Conservation (phyloP, 2,797 vertebrate genomes). For the Dromococcyx pavoninus region DNA sequence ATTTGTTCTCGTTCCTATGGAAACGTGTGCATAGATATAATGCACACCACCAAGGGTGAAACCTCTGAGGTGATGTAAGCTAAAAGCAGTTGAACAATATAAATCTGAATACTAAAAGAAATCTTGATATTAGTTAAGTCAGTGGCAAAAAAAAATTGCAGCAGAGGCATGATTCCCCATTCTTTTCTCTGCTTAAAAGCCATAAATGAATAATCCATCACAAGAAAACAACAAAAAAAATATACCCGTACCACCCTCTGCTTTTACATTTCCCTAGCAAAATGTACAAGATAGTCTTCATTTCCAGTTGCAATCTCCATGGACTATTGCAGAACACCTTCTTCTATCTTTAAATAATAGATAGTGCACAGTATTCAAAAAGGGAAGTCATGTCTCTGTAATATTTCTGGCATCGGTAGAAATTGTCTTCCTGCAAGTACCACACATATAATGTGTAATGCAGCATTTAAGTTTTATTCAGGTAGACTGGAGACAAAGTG, state of each 20-base stretch:
- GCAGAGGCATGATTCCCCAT: accelerated
- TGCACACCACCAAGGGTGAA: not conserved
- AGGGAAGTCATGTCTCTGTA: not conserved
- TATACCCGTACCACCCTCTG: not conserved
- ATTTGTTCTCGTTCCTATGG: not conserved
- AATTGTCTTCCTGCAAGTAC: not conserved
- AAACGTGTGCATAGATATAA: not conserved
- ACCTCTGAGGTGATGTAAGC: not conserved
- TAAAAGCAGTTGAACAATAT: not conserved
- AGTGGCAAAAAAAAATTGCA: not conserved
- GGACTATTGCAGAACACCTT: not conserved
- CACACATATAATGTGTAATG: not conserved
- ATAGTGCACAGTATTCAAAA: not conserved
- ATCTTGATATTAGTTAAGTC: not conserved
- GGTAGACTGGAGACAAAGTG: accelerated
- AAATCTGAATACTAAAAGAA: not conserved
- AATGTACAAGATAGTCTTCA: not conserved
- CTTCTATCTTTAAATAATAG: slow-evolving; percentile 3
- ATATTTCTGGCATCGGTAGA: not conserved
- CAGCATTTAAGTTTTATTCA: not conserved
- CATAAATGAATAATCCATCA: not conserved
- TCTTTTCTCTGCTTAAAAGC: not conserved
- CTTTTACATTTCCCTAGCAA: not conserved
- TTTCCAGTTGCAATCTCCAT: not conserved
- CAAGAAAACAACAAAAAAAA: not conserved